Conservation (phyloP, 2,888 invertebrate genomes). For the Limulus polyphemus region DNA sequence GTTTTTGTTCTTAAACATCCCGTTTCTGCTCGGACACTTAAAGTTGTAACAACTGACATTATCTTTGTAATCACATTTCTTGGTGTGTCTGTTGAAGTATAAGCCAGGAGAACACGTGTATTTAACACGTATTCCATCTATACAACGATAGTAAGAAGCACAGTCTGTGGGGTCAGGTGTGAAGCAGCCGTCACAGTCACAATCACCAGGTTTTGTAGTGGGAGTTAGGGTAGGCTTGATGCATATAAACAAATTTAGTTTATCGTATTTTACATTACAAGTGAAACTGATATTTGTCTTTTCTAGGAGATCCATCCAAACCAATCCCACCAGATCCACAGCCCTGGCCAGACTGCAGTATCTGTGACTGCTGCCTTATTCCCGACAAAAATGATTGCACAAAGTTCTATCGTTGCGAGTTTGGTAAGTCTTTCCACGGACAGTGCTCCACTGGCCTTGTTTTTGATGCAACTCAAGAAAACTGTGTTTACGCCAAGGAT, state of each 20-base stretch:
- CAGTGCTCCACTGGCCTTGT: constrained; percentile 9
- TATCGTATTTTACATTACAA: background rate
- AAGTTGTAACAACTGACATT: constrained; percentile 6
- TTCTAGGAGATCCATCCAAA: constrained; percentile 4
- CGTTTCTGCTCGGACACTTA: too few species aligned
- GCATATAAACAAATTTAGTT: background rate
- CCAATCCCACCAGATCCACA: constrained; percentile 4
- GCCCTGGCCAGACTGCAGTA: background rate
- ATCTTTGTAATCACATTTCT: constrained; percentile 9
- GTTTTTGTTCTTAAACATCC: too few species aligned
- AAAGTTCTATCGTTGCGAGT: constrained; percentile 9
- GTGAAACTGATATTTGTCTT: background rate
- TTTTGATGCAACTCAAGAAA: constrained; percentile 7
- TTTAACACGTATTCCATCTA: constrained; percentile 5
- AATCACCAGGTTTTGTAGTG: background rate
- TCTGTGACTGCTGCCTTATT: constrained; percentile 9
- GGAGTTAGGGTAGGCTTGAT: too few species aligned
- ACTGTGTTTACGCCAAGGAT: constrained; percentile 7
- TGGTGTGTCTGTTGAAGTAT: constrained; percentile 7
- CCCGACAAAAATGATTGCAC: constrained; percentile 7
- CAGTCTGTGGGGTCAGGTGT: constrained; percentile 9
- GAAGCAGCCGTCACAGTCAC: constrained; percentile 12
- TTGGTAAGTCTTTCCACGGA: constrained; percentile 4
- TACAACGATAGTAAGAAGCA: constrained; percentile 6
- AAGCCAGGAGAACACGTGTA: constrained; percentile 8